Conservation (phyloP, 64 coral and sea anemone species). For the Cladopsammia gracilis region DNA sequence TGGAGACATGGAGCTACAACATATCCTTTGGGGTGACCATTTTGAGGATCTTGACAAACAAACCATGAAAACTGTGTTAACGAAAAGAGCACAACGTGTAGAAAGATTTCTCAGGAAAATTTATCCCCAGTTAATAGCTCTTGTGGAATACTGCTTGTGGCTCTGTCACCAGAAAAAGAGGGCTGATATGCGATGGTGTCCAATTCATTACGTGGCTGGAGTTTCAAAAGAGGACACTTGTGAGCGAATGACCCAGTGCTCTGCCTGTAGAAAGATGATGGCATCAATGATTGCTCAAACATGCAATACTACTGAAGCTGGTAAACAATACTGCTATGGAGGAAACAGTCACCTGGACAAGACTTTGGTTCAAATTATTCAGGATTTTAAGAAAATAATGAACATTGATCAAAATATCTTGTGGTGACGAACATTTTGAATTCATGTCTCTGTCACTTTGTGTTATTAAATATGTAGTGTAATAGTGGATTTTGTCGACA, state of each 20-base stretch:
- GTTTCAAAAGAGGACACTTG: too few relatives aligned
- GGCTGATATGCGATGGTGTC: too few relatives aligned
- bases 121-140: constrained; percentile 25
- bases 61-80: not conserved
- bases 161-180: too few relatives aligned
- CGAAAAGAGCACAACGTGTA: not conserved
- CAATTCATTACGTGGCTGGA: too few relatives aligned
- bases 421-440: not conserved
- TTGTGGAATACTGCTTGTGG: not conserved
- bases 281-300: not conserved
- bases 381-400: not conserved
- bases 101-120: not conserved
- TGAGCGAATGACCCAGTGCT: not conserved
- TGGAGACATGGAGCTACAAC: not conserved
- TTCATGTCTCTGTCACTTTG: not conserved
- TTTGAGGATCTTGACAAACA: not conserved
- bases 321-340: not conserved
- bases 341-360: not conserved
- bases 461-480: too few relatives aligned
- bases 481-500: too few relatives aligned
- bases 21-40: not conserved
- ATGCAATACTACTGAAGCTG: not conserved
- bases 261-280: constrained; percentile 10
- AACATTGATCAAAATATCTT: not conserved
- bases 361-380: not conserved